Evolutionary conservation across 2,113 vertebrate genomes (phyloP), one percentile per base, ranked within the genome.

Genomic region (Callipepla californica): DNA sequence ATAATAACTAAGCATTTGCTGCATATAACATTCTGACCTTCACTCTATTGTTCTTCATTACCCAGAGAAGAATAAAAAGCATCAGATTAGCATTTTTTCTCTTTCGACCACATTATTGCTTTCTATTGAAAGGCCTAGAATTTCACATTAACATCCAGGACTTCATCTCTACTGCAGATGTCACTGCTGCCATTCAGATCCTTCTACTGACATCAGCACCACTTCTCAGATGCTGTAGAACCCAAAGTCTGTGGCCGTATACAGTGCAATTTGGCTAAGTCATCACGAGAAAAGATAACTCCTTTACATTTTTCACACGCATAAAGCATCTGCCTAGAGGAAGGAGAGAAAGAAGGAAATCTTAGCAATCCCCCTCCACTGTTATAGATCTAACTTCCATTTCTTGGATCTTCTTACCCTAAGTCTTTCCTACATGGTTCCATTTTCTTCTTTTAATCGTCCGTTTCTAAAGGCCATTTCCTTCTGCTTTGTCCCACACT

Each of bases 361-460:
- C 30, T 38, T 34, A 16, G 4, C 48, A 50, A 26, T 50, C 3
- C 5, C 7, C 7, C 3, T 53, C 26, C 26, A 45, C 12, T 1
- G 3, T 80, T 5, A 36, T 11, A 30, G 20, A 53, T 1, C 1
- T 0, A 0, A 1, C 9, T 84, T 77, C 6, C 6, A 32, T 28
- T 83, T 47, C 25, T 48, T 55, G 23, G 30, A 68, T 68, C 42
- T 76, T 72, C 3, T 4, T 47, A 51, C 21, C 7, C 4, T 80
- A 19, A 53, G 16, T 44, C 48, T 68, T 48, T 70, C 22, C 13
- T 50, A 15, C 34, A 59, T 15, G 59, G 25, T 77, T 77, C 23
- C 50, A 9, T 67, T 8, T 1, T 80, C 10, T 36, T 67, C 6
- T 34, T 76, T 77, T 11, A 34, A 58, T 59, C 65, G 3, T 9